Percentiles rank a stretch among this genome's conserved stretches.
These are phyloP conservation scores for Agriopis leucophaearia DNA, from an alignment of 2,888 invertebrate species.

Conservation along the genomic window DNA sequence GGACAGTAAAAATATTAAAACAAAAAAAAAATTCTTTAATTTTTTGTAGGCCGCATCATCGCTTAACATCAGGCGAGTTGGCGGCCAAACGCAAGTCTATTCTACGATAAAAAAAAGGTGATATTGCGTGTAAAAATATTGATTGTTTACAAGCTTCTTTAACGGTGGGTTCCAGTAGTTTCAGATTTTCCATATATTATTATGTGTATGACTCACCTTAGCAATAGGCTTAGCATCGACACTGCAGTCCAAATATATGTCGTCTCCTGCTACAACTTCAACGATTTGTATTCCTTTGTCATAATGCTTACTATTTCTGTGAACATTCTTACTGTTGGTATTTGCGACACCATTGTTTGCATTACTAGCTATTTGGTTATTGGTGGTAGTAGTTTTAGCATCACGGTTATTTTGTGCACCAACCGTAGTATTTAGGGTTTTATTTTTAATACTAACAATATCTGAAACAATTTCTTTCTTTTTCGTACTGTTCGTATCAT, in stretches of 20 bases:
- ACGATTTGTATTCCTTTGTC: constrained; percentile 30
- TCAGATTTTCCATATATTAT: neutral
- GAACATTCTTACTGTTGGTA: neutral
- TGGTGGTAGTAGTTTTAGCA: neutral
- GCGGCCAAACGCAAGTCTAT: too few species aligned
- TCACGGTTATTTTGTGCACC: constrained; percentile 17
- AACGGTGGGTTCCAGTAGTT: too few species aligned
- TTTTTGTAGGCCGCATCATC: too few species aligned
- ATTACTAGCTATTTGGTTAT: neutral
- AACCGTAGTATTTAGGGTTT: neutral
- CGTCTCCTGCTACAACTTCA: constrained; percentile 61
- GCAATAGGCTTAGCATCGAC: constrained; percentile 73
- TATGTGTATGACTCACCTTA: constrained; percentile 58
- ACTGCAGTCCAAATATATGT: constrained; percentile 68
- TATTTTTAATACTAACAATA: neutral
- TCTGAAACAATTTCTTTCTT: neutral
- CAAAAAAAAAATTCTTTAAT: too few species aligned
- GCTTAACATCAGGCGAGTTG: too few species aligned
- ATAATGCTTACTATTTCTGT: constrained; percentile 34
- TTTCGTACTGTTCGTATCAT: neutral
- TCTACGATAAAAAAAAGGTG: too few species aligned
- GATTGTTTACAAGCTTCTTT: too few species aligned
- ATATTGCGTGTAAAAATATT: too few species aligned
- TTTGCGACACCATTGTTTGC: neutral
- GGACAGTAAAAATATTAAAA: too few species aligned